A percentile compares a stretch with the other conserved stretches of the same genome.
Evolutionary conservation across 2,113 vertebrate genomes (phyloP).

Genomic region (Phoenicopterus ruber): DNA sequence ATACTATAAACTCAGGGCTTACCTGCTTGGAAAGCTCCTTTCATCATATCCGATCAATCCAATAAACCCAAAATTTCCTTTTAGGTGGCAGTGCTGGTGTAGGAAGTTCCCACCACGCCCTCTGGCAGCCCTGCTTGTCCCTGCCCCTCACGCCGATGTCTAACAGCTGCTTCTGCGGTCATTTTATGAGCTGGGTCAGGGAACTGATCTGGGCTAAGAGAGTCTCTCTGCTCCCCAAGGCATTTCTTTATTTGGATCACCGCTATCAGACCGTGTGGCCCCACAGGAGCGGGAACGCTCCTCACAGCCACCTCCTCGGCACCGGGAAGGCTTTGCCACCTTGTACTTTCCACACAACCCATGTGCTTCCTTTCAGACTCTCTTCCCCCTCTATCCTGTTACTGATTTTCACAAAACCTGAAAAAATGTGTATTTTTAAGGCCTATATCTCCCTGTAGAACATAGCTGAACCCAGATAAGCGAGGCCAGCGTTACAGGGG

Average conservation of each 20-base stretch:
- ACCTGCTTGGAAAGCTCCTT: not conserved
- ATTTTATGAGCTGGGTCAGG: not conserved
- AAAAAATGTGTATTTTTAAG: not conserved
- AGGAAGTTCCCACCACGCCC: not conserved
- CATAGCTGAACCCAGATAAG: not conserved
- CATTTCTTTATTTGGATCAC: not conserved
- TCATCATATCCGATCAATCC: not conserved
- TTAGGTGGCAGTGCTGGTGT: not conserved
- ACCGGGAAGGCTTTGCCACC: not conserved
- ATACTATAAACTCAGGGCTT: not conserved
- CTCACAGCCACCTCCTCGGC: not conserved
- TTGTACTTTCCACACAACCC: not conserved
- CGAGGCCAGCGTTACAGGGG: rapidly evolving
- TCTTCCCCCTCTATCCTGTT: not conserved
- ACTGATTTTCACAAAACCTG: not conserved
- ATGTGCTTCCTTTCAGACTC: not conserved
- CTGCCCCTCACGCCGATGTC: not conserved
- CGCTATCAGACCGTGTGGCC: rapidly evolving
- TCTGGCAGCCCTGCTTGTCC: rapidly evolving
- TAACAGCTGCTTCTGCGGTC: not conserved
- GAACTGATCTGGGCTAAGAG: not conserved
- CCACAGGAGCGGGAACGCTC: not conserved
- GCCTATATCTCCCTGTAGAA: not conserved
- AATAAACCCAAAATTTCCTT: not conserved
- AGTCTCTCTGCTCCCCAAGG: not conserved